These are phyloP conservation scores for Coelopa pilipes DNA, from an alignment of 2,888 invertebrate genomes.

Conservation along the genomic window DNA sequence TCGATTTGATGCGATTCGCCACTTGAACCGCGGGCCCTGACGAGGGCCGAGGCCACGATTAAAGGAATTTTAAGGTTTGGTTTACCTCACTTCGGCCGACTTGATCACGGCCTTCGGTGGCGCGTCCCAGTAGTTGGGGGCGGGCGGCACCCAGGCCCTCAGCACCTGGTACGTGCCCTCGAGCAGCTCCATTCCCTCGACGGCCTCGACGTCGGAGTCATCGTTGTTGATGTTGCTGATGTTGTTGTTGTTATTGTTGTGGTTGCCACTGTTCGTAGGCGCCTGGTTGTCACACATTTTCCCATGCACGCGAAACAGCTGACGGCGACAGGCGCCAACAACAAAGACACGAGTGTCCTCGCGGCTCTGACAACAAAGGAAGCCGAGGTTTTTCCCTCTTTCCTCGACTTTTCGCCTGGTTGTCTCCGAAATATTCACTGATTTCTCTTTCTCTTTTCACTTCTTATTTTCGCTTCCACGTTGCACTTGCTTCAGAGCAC, in stretches of 20 bases:
- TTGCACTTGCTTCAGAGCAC: not conserved
- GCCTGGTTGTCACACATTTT: slow-evolving; percentile 43
- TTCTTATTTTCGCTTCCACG: not conserved
- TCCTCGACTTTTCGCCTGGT: not conserved
- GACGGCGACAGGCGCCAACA: not conserved
- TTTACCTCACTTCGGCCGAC: slow-evolving; percentile 65
- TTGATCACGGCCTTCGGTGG: slow-evolving; percentile 66
- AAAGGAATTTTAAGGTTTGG: not conserved
- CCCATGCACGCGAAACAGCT: slow-evolving; percentile 22
- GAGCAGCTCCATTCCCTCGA: slow-evolving; percentile 65
- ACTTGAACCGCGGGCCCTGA: no score
- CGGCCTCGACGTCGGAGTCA: slow-evolving; percentile 65
- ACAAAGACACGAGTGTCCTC: not conserved
- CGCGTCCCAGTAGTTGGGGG: slow-evolving; percentile 66
- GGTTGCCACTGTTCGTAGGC: no score
- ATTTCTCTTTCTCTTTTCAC: slow-evolving; percentile 7
- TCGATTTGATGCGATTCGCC: no score
- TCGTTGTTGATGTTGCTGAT: slow-evolving; percentile 52
- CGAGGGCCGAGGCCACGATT: no score
- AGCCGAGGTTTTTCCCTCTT: not conserved
- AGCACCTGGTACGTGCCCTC: slow-evolving; percentile 66
- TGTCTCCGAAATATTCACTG: no score
- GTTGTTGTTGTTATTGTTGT: slow-evolving; percentile 29
- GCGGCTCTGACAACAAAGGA: slow-evolving; percentile 8
- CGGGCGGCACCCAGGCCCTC: slow-evolving; percentile 66